Evolutionary conservation across 2,797 vertebrate genomes (phyloP), one percentile per base, ranked within the genome.

Genomic region (Harpagifer antarcticus): DNA sequence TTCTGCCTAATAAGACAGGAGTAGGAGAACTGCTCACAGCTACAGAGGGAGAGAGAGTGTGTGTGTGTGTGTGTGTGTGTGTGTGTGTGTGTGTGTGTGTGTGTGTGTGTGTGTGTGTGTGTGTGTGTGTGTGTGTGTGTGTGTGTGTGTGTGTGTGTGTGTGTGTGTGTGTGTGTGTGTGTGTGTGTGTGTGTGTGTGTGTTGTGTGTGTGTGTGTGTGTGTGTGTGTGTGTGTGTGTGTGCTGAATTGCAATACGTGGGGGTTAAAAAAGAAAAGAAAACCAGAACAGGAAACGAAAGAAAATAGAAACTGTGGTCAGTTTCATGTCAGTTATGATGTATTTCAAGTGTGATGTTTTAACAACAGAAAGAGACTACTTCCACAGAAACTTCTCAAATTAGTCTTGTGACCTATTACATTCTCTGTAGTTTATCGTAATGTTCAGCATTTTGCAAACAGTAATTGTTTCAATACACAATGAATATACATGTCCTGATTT

Each of bases 1-100:
- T 76, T 56, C 55, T 79, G 76, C 89, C 83, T 79, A 71, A 80
- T 43, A 12, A 79, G 87, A 84, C 66, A 71, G 73, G 54, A 70
- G 63, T 65, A 27, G 20, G 62, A 81, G 74, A 83, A 71, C 62
- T 13, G 19, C 72, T 82, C 79, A 55, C 71, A 68, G 82, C 82
- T 83, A 82, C 60, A 70, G 43, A 62, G 20, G 33, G 65, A 10
- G 71, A 9, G 56, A 50, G 31, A 14, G 33, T 27, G 27, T 27
- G 27, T 27, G 27, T 54, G 27, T 14, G 33, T 23, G 23, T 23
- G 23, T 23, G 23, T 23, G 23, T 27, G 23, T 27, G 23, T 4
- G 23, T 27, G 23, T 27, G 23, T 27, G 23, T 27, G 23, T 27
- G 23, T 27, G 27, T 27, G 27, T 27, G 27, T 27, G 27, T 27